These are phyloP conservation scores for Zalophus californianus DNA, from an alignment of 2,797 vertebrate species.

Conservation along the genomic window DNA sequence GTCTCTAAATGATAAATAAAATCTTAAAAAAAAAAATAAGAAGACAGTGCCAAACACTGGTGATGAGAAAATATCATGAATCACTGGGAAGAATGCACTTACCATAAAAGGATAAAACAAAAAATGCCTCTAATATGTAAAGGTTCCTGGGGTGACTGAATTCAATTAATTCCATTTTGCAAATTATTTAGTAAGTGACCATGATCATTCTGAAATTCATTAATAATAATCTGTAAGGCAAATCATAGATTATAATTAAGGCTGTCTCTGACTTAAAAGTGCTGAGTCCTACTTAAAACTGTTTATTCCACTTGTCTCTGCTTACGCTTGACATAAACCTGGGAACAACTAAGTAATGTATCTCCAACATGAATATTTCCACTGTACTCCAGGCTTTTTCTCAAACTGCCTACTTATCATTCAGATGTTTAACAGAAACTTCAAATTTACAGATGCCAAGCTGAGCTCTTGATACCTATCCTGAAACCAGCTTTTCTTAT, in stretches of 20 bases:
- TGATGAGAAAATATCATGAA: conserved; percentile 16
- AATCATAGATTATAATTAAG: background rate
- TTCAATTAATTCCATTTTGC: background rate
- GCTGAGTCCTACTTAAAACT: background rate
- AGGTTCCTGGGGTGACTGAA: background rate
- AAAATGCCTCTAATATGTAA: background rate
- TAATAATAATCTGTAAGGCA: background rate
- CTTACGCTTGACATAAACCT: background rate
- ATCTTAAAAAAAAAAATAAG: background rate
- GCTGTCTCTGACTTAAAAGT: background rate
- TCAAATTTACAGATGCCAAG: background rate
- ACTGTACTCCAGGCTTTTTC: background rate
- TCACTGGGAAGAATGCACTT: background rate
- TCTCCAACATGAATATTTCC: background rate
- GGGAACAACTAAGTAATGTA: background rate
- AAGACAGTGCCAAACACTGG: background rate
- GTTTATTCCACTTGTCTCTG: background rate
- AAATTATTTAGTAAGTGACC: background rate
- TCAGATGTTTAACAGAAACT: background rate
- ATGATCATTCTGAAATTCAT: background rate
- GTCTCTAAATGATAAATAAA: background rate
- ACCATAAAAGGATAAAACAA: background rate
- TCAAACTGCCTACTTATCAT: background rate
- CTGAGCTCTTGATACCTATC: background rate
- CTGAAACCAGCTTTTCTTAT: background rate